Percentiles rank a stretch among this genome's conserved stretches.
phyloP scores from a whole-genome alignment of 2,113 vertebrate species.

The Apodemus sylvaticus region DNA sequence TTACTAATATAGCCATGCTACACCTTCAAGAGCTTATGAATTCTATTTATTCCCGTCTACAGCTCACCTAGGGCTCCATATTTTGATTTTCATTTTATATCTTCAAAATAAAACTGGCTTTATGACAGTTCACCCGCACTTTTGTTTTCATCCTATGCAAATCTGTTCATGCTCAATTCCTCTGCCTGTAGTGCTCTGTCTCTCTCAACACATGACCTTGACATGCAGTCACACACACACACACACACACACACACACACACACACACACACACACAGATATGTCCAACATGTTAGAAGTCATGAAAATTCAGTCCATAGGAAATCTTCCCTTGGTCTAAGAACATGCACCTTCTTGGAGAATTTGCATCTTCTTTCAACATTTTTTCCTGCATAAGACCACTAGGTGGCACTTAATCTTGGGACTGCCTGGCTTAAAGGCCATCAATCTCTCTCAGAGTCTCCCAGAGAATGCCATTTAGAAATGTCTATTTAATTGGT shows the following conservation, averaged over 20 bases:
- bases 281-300: neutral
- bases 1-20: neutral
- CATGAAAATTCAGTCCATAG: neutral
- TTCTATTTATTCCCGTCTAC: neutral
- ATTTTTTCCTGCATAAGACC: neutral
- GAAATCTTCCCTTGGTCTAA: neutral
- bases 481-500: constrained; percentile 38
- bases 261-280: too few relatives aligned
- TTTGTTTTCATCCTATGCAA: neutral
- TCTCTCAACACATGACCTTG: neutral
- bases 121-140: neutral
- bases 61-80: neutral
- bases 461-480: neutral
- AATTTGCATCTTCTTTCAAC: neutral
- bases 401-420: constrained; percentile 5
- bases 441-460: neutral
- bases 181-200: neutral
- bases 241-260: too few relatives aligned
- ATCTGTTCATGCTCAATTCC: neutral
- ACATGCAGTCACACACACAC: too few relatives aligned
- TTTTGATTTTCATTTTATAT: neutral
- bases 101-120: neutral
- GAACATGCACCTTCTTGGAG: neutral
- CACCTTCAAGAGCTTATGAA: neutral
- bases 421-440: neutral